Percentiles rank a stretch among this genome's conserved stretches.
Evolutionary conservation across 2,888 invertebrate species (phyloP).

Genomic region (Hirtodrosophila duncani): DNA sequence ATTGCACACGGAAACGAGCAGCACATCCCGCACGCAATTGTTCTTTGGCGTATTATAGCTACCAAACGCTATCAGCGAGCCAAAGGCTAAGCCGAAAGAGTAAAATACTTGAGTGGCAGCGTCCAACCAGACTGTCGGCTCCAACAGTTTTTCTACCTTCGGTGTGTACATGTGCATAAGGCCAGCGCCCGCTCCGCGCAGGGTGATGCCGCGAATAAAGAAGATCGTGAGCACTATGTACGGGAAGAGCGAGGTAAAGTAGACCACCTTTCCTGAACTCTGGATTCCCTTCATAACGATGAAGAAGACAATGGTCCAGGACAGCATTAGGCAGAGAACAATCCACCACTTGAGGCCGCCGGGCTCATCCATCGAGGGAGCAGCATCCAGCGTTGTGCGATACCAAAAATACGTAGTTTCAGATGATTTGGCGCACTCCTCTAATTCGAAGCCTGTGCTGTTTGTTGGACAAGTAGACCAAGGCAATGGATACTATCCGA

Average conservation of each 20-base stretch:
- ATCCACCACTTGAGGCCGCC: slow-evolving; percentile 96
- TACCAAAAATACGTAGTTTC: slow-evolving; percentile 97
- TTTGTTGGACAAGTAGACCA: slow-evolving; percentile 90
- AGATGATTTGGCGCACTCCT: slow-evolving; percentile 89
- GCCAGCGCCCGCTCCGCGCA: slow-evolving; percentile 91
- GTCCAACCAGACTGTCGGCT: slow-evolving; percentile 96
- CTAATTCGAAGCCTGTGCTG: slow-evolving; percentile 80
- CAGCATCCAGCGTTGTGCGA: slow-evolving; percentile 91
- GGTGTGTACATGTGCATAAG: slow-evolving; percentile 94
- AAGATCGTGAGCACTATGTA: slow-evolving; percentile 96
- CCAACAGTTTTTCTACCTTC: slow-evolving; percentile 90
- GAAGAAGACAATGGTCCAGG: slow-evolving; percentile 95
- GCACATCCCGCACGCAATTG: slow-evolving; percentile 94
- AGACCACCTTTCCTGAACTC: slow-evolving; percentile 96
- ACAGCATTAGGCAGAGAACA: slow-evolving; percentile 89
- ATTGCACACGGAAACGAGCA: slow-evolving; percentile 94
- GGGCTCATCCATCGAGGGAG: slow-evolving; percentile 90
- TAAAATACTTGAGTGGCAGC: slow-evolving; percentile 98
- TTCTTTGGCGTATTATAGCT: slow-evolving; percentile 97
- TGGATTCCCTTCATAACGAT: slow-evolving; percentile 98
- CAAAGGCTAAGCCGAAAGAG: slow-evolving; percentile 96
- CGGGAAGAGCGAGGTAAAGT: slow-evolving; percentile 96
- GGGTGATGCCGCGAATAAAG: slow-evolving; percentile 92
- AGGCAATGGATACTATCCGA: slow-evolving; percentile 85
- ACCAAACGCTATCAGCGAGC: slow-evolving; percentile 96